Percentiles rank a stretch among this genome's conserved stretches.
Evolutionary conservation across 2,797 vertebrate species (phyloP).

Genomic region (Enteromius trimaculatus): DNA sequence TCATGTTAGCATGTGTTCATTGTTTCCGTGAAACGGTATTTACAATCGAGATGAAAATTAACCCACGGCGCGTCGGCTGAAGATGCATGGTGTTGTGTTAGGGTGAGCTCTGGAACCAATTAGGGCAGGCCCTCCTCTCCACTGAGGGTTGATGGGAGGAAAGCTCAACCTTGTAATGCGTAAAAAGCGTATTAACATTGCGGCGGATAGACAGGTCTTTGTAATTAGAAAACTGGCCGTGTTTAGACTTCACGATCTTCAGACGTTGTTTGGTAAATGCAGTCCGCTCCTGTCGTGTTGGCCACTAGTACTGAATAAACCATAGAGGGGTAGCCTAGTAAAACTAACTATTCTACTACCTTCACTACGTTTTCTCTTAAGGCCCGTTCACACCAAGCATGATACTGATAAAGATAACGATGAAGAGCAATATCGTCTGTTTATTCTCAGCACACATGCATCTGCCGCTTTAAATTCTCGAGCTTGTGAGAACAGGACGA

Average conservation of each 20-base stretch:
- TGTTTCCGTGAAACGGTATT: conserved; percentile 84
- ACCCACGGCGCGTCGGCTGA: conserved; percentile 86
- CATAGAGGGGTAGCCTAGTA: no score
- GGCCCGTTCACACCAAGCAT: no score
- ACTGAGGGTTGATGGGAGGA: conserved; percentile 76
- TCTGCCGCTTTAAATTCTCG: no score
- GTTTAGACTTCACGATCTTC: conserved; percentile 63
- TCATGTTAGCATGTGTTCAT: conserved; percentile 97
- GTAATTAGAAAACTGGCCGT: conserved; percentile 82
- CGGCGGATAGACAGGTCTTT: conserved; percentile 68
- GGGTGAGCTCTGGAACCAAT: conserved; percentile 99
- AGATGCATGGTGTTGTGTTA: conserved; percentile 82
- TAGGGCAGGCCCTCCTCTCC: conserved; percentile 88
- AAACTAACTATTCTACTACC: not conserved
- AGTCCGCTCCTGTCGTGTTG: conserved; percentile 72
- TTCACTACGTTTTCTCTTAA: not conserved
- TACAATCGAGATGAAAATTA: conserved; percentile 87
- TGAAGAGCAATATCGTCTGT: no score
- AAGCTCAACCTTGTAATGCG: conserved; percentile 85
- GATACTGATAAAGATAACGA: no score
- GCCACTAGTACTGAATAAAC: conserved; percentile 25
- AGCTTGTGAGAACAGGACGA: no score
- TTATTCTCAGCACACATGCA: no score
- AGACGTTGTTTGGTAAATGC: not conserved
- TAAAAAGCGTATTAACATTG: conserved; percentile 73